These are phyloP conservation scores for Paraplagusia blochii DNA, from an alignment of 2,113 vertebrate species.

Conservation along the genomic window DNA sequence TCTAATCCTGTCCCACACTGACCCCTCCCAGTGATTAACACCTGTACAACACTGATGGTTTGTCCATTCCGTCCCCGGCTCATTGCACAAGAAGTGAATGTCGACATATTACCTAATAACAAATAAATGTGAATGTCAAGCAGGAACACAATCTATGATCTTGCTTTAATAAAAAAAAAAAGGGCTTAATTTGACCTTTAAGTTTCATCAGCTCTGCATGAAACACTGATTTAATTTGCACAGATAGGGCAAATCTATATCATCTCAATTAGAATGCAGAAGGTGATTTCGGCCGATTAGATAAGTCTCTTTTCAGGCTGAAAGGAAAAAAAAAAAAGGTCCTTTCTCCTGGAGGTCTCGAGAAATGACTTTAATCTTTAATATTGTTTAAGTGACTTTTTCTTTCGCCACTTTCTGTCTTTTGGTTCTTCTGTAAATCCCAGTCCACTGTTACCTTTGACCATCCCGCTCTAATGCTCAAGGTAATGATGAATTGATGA, in stretches of 20 bases:
- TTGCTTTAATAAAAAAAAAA: not conserved
- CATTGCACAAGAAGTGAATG: too few species aligned
- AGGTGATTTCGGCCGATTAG: slow-evolving; percentile 32
- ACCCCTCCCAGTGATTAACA: too few species aligned
- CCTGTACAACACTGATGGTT: too few species aligned
- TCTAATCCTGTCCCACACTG: too few species aligned
- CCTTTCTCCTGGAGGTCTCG: slow-evolving; percentile 11
- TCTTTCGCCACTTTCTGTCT: slow-evolving; percentile 31
- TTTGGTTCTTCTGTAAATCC: slow-evolving; percentile 9
- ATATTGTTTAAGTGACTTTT: slow-evolving; percentile 20
- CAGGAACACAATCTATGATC: not conserved
- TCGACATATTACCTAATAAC: too few species aligned
- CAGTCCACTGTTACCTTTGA: slow-evolving; percentile 13
- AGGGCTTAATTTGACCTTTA: not conserved
- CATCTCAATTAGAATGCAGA: slow-evolving; percentile 32
- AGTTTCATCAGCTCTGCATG: not conserved
- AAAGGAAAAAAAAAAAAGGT: not conserved
- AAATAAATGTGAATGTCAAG: not conserved
- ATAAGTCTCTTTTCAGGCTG: not conserved
- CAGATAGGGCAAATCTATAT: slow-evolving; percentile 31
- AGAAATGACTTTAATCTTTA: slow-evolving; percentile 10
- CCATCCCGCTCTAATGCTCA: slow-evolving; percentile 28
- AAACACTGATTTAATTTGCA: slow-evolving; percentile 9
- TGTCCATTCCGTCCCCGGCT: too few species aligned
- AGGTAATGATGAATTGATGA: slow-evolving; percentile 38